Percentiles rank a stretch among this genome's conserved stretches.
These are phyloP conservation scores for Asobara japonica DNA, from an alignment of 1,140 invertebrate genomes.

Conservation along the genomic window DNA sequence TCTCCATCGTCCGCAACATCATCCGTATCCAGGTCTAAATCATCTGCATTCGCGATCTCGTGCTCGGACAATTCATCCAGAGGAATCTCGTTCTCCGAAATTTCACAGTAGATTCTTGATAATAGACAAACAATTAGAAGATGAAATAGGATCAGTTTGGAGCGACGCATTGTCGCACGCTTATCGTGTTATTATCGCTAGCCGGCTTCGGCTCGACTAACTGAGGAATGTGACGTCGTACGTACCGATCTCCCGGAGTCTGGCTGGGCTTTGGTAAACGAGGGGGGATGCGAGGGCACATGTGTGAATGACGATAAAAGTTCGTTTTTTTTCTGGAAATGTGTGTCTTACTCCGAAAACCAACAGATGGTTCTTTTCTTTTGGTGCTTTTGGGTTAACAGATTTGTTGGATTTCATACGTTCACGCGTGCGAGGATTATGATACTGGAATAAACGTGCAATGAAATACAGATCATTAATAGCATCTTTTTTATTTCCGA, in stretches of 20 bases:
- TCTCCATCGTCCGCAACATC: background rate
- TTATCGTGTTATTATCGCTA: background rate
- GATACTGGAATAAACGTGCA: too few species aligned
- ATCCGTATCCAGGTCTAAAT: background rate
- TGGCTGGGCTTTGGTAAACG: background rate
- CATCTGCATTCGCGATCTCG: background rate
- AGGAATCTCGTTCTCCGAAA: background rate
- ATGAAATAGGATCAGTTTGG: background rate
- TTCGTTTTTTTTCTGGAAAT: background rate
- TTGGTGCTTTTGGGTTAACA: too few species aligned
- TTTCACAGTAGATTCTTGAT: background rate
- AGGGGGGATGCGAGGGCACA: background rate
- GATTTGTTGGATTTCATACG: too few species aligned
- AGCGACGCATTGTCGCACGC: background rate
- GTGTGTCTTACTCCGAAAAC: background rate
- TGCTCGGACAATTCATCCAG: background rate
- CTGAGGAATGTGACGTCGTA: slow-evolving; percentile 10
- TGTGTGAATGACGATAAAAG: background rate
- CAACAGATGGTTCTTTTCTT: too few species aligned
- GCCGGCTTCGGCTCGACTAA: slow-evolving; percentile 4
- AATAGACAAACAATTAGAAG: background rate
- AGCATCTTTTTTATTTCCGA: too few species aligned
- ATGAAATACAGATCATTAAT: too few species aligned
- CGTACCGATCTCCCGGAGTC: background rate
- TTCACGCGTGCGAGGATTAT: too few species aligned